Percentiles rank a stretch among this genome's conserved stretches.
Conservation (phyloP, 2,113 vertebrate genomes). For the Pungitius pungitius region DNA sequence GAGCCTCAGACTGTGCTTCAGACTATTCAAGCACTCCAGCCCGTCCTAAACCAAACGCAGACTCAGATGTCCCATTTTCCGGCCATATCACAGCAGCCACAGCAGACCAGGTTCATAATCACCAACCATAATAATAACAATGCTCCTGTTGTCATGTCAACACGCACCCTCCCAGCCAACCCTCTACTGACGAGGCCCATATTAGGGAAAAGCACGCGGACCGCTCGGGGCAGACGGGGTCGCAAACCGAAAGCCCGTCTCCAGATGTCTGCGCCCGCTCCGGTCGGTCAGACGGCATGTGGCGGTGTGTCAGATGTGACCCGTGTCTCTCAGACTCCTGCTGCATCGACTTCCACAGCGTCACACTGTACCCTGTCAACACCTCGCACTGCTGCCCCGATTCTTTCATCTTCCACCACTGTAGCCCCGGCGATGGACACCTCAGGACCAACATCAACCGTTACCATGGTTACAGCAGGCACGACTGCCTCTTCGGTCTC, state of each 20-base stretch:
- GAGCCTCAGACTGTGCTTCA: constrained; percentile 76
- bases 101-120: constrained; percentile 79
- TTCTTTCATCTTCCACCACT: constrained; percentile 24
- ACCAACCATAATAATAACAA: constrained; percentile 68
- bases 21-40: constrained; percentile 75
- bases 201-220: constrained; percentile 76
- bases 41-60: constrained; percentile 74
- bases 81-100: constrained; percentile 73
- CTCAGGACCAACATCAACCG: constrained; percentile 42
- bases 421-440: constrained; percentile 25
- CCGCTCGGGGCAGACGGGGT: constrained; percentile 74
- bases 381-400: constrained; percentile 28
- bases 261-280: constrained; percentile 43
- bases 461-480: constrained; percentile 31
- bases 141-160: constrained; percentile 47
- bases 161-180: constrained; percentile 50
- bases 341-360: constrained; percentile 23
- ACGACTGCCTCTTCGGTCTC: constrained; percentile 32
- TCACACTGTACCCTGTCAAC: constrained; percentile 23
- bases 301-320: constrained; percentile 11
- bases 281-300: constrained; percentile 33
- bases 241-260: constrained; percentile 76
- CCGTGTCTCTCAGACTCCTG: constrained; percentile 9
- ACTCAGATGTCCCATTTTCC: constrained; percentile 75
- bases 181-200: constrained; percentile 74